Evolutionary conservation across 2,113 vertebrate species (phyloP).

Genomic region (Proteles cristata): DNA sequence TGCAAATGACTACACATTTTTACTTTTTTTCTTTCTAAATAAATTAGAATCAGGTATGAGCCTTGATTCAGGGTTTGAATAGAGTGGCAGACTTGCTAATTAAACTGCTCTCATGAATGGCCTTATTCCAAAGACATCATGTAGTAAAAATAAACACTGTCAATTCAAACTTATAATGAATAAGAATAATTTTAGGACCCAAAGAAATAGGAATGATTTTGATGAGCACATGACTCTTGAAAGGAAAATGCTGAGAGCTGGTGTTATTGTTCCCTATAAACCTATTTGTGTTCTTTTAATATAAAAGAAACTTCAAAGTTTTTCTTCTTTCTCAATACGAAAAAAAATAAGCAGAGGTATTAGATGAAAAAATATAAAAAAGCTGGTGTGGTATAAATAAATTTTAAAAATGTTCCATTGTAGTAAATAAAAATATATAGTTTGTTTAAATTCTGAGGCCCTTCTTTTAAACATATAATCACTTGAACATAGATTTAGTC

Average conservation of each 20-base stretch:
- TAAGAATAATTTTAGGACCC: constrained; percentile 22
- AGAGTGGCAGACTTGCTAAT: constrained; percentile 28
- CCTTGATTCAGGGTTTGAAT: constrained; percentile 71
- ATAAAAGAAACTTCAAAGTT: constrained; percentile 76
- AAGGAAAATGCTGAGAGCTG: constrained; percentile 36
- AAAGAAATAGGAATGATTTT: constrained; percentile 7
- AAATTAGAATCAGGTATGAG: constrained; percentile 67
- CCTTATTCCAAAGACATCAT: constrained; percentile 31
- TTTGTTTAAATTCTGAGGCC: constrained; percentile 3
- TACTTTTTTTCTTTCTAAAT: constrained; percentile 44
- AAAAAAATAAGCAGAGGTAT: constrained; percentile 74
- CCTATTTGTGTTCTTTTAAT: constrained; percentile 75
- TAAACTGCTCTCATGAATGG: constrained; percentile 47
- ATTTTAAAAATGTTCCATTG: constrained; percentile 38
- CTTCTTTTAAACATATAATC: not conserved
- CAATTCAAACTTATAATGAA: not conserved
- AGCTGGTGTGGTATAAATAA: constrained; percentile 71
- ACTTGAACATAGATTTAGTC: not conserved
- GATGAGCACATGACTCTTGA: constrained; percentile 6
- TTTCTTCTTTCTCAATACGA: constrained; percentile 78
- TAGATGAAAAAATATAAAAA: constrained; percentile 80
- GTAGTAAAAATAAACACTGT: constrained; percentile 50
- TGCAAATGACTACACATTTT: not conserved
- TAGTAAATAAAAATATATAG: constrained; percentile 65
- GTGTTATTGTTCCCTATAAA: constrained; percentile 56